Percentiles rank a stretch among this genome's conserved stretches.
Conservation (phyloP, 2,113 vertebrate genomes). For the Scolopax mira region DNA sequence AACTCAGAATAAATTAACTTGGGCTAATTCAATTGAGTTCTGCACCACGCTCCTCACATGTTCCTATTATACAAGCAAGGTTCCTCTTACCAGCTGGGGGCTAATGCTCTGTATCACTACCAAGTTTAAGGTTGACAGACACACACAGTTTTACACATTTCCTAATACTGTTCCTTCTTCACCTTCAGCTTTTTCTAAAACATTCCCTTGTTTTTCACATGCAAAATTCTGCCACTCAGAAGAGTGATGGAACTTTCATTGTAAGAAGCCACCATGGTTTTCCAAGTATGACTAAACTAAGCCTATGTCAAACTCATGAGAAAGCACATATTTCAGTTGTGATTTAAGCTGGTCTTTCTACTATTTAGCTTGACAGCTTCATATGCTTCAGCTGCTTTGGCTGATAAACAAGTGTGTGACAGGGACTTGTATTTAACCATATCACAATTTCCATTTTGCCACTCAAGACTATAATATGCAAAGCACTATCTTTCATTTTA, state of each 20-base stretch:
- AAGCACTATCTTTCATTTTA: not conserved
- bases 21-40: not conserved
- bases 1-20: not conserved
- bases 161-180: not conserved
- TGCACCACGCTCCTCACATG: not conserved
- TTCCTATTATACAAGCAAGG: not conserved
- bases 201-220: not conserved
- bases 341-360: not conserved
- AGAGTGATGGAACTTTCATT: not conserved
- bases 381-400: not conserved
- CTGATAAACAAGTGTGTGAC: not conserved
- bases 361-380: not conserved
- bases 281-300: not conserved
- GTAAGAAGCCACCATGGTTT: not conserved
- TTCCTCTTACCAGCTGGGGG: not conserved
- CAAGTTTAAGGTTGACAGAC: not conserved
- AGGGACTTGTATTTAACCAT: not conserved
- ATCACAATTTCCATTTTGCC: not conserved
- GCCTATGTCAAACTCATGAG: not conserved
- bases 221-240: not conserved
- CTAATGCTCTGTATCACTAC: not conserved
- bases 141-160: not conserved
- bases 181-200: not conserved
- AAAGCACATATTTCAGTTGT: not conserved
- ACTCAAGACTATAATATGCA: not conserved